Base-by-base conservation (phyloP, 2,888 invertebrate genomes). In the Drosophila kambysellisi region DNA sequence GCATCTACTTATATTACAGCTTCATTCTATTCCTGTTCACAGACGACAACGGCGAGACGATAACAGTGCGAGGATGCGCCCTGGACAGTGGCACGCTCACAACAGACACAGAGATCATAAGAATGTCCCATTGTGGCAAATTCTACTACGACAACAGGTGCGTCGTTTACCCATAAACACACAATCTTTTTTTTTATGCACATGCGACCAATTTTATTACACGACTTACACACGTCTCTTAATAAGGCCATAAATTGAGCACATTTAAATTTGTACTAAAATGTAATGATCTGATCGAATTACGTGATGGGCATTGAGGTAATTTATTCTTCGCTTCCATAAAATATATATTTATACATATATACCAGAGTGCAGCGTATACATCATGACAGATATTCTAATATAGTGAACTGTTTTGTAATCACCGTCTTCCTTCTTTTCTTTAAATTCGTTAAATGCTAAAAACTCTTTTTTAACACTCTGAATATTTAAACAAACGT, bases 101-200 rank as follows among this genome's bases (percentile, higher is more conserved):
- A 63, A 98, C 98, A 0, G 99, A 99, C 93, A 99, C 99, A 0
- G 99, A 99, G 94, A 96, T 99, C 72, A 97, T 99, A 60, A 94
- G 99, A 80, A 98, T 98, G 97, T 98, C 98, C n/a, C 99, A 99
- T 93, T 99, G 99, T 92, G 99, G 99, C 37, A 95, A 97, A 82
- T 98, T 99, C 94, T 97, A 96, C 92, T 98, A 97, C 91, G 96
- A 98, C 86, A 95, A 96, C 82, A 96, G 96, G 97, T 97, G 92
- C 93, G 93, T 84, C 6, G 32, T 6, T 32, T 35, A 4, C 2
- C 7, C 30, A 20, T 20, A 46, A 29, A 46, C 25, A 43, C 20
- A 32, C 33, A 12, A 37, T 43, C 12, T 11, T 37, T 11, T 11
- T 37, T 50, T 66, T 51, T 52, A 46, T 46, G 57, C 56, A n/a